A percentile compares a stretch with the other conserved stretches of the same genome.
Evolutionary conservation across 2,113 vertebrate species (phyloP).

Genomic region (Baryphthengus martii): DNA sequence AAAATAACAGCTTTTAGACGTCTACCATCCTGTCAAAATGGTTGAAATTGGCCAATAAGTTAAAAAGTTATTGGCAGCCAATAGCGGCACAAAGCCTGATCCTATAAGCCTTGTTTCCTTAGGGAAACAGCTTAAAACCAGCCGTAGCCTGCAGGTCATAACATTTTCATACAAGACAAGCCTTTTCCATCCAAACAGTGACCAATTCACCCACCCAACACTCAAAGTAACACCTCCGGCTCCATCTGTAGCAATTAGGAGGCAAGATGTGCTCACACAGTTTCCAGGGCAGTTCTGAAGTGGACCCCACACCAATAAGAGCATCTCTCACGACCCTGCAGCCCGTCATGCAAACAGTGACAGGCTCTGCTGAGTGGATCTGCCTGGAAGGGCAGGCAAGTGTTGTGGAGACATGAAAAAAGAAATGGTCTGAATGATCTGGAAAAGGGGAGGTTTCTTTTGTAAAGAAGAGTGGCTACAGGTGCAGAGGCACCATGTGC

Average conservation of each 20-base stretch:
- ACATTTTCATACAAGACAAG: background rate
- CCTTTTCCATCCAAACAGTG: background rate
- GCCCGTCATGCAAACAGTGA: background rate
- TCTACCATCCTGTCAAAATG: background rate
- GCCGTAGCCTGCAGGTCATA: background rate
- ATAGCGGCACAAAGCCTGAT: background rate
- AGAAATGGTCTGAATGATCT: background rate
- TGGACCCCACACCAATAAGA: fast-evolving
- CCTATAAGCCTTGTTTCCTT: background rate
- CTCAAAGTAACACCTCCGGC: background rate
- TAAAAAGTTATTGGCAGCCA: background rate
- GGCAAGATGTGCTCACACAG: background rate
- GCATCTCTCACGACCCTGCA: background rate
- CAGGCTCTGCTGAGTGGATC: background rate
- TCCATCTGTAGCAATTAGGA: background rate
- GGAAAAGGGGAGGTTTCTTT: background rate
- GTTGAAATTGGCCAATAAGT: background rate
- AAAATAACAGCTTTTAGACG: background rate
- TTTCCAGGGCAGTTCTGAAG: background rate
- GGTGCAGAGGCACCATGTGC: background rate
- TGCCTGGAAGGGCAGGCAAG: background rate
- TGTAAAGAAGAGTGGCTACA: background rate
- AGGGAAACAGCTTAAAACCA: background rate
- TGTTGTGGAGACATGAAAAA: background rate
- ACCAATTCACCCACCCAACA: background rate